Conservation (phyloP, 2,113 vertebrate genomes). For the Nycticebus coucang region DNA sequence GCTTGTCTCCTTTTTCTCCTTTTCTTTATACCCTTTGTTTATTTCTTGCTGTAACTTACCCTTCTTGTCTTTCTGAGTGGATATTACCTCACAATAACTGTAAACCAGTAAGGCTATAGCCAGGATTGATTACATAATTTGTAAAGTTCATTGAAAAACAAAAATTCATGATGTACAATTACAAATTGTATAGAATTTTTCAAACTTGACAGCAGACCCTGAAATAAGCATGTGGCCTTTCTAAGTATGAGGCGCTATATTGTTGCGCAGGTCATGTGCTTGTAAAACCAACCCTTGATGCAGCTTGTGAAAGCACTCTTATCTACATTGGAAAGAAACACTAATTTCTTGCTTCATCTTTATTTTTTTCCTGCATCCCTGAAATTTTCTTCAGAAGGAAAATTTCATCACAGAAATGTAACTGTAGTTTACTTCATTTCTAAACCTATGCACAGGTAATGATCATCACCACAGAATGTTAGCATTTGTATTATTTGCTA, state of each 20-base stretch:
- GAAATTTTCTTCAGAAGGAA: background rate
- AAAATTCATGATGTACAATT: background rate
- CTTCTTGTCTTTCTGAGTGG: background rate
- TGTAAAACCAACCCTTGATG: background rate
- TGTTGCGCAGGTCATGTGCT: too few species aligned
- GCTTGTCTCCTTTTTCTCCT: background rate
- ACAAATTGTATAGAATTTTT: background rate
- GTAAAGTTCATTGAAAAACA: background rate
- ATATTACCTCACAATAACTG: background rate
- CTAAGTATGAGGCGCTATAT: rapidly evolving
- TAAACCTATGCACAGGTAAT: background rate
- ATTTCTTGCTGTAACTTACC: background rate
- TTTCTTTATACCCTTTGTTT: background rate
- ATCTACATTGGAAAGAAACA: background rate
- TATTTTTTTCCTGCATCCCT: background rate
- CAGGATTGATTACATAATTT: background rate
- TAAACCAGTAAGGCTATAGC: background rate
- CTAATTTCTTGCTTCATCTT: background rate
- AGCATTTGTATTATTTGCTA: background rate
- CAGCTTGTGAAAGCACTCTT: background rate
- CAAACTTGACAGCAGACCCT: background rate
- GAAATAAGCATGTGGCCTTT: background rate
- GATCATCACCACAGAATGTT: background rate
- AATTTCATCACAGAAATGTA: background rate
- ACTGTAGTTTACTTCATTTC: background rate